Evolutionary conservation across 2,113 vertebrate species (phyloP).

Genomic region (Clarias gariepinus): DNA sequence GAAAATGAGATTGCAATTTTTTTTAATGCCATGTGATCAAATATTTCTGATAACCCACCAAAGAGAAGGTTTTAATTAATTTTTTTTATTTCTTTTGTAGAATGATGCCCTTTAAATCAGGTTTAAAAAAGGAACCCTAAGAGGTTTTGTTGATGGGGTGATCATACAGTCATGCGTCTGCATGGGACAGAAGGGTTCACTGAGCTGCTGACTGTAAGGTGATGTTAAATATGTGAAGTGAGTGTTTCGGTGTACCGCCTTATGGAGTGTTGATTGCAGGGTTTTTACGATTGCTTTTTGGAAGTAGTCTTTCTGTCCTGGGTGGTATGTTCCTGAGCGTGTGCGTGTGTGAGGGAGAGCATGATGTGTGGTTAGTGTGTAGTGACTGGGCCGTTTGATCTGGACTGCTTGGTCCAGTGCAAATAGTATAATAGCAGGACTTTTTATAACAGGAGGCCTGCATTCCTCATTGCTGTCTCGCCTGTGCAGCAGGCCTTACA

Average conservation of each 20-base stretch:
- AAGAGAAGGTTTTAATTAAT: not conserved
- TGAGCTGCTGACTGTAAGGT: conserved; percentile 24
- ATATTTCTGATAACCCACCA: not conserved
- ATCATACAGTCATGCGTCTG: not conserved
- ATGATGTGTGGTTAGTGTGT: conserved; percentile 19
- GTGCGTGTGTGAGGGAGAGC: conserved; percentile 39
- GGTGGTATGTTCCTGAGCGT: conserved; percentile 47
- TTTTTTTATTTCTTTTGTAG: not conserved
- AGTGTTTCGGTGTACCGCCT: conserved; percentile 32
- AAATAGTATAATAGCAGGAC: conserved; percentile 58
- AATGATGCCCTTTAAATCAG: not conserved
- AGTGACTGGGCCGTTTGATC: conserved; percentile 50
- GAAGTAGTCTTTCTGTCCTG: conserved; percentile 59
- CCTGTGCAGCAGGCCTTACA: not conserved
- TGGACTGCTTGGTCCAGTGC: conserved; percentile 48
- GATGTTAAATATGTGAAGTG: conserved; percentile 7
- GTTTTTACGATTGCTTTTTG: conserved; percentile 64
- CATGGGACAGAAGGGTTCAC: not conserved
- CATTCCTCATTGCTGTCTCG: conserved; percentile 46
- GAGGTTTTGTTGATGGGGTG: not conserved
- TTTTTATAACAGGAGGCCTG: conserved; percentile 47
- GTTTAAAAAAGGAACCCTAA: not conserved
- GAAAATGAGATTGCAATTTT: not conserved
- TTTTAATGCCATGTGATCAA: not conserved
- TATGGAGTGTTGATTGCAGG: conserved; percentile 75